These are phyloP conservation scores for Anguilla rostrata DNA, from an alignment of 2,113 vertebrate genomes.

Conservation along the genomic window DNA sequence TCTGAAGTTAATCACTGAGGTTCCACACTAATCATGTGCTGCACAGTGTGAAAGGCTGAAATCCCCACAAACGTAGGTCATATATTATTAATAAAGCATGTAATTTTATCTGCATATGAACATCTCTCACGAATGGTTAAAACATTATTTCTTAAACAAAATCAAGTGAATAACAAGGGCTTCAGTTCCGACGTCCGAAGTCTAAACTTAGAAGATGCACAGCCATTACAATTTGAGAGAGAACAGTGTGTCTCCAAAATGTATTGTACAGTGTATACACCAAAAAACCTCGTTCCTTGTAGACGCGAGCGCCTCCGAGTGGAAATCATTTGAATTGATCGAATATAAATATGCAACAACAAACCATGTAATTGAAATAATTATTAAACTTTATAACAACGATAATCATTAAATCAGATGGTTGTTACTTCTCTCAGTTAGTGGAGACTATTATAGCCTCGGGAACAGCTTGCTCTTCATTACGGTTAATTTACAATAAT, in stretches of 20 bases:
- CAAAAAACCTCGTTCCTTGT: slow-evolving; percentile 6
- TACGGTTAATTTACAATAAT: too few relatives aligned
- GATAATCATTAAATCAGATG: too few relatives aligned
- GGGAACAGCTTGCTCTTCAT: neutral
- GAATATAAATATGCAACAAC: neutral
- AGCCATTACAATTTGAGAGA: neutral
- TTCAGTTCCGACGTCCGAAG: neutral
- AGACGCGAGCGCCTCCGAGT: slow-evolving; percentile 44
- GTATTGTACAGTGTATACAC: neutral
- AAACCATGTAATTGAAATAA: too few relatives aligned
- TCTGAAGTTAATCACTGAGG: neutral
- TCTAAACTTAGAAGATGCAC: neutral
- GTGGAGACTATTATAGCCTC: neutral
- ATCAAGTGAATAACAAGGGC: neutral
- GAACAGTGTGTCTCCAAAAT: neutral
- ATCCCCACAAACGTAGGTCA: too few relatives aligned
- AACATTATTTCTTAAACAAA: neutral
- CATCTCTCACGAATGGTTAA: too few relatives aligned
- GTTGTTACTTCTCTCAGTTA: neutral
- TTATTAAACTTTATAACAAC: too few relatives aligned
- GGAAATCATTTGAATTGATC: slow-evolving; percentile 9
- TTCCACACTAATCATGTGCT: neutral
- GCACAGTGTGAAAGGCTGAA: neutral
- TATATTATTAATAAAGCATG: too few relatives aligned
- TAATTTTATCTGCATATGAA: too few relatives aligned